Conservation (phyloP, 2,797 vertebrate genomes). For the Sebastes alutus region DNA sequence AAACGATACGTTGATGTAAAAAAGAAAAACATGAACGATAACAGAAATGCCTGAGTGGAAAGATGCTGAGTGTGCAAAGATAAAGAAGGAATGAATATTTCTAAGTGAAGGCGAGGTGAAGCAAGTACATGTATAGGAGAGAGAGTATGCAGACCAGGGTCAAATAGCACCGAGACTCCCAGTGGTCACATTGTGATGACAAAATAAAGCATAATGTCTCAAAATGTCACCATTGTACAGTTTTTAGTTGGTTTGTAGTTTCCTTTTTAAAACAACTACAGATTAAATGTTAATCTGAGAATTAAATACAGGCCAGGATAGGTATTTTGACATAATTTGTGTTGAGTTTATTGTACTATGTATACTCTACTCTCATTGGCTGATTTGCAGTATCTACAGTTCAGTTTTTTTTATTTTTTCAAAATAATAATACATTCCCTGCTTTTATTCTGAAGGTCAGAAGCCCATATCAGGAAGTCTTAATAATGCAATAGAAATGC, state of each 20-base stretch:
- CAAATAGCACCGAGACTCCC: constrained; percentile 25
- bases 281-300: background rate
- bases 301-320: background rate
- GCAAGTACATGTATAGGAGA: background rate
- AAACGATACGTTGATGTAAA: background rate
- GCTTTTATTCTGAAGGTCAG: background rate
- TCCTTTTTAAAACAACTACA: background rate
- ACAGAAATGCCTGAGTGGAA: background rate
- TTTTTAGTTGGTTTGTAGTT: background rate
- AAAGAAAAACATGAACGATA: background rate
- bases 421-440: background rate
- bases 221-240: background rate
- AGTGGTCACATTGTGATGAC: background rate
- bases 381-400: background rate
- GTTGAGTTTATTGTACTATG: background rate
- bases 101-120: background rate
- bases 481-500: background rate
- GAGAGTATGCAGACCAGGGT: constrained; percentile 33
- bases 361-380: background rate
- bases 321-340: background rate
- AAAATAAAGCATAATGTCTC: background rate
- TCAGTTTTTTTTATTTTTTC: background rate
- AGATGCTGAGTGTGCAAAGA: background rate
- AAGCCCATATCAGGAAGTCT: background rate
- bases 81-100: background rate